These are phyloP conservation scores for Phoxinus phoxinus DNA, from an alignment of 2,113 vertebrate genomes.

Conservation along the genomic window DNA sequence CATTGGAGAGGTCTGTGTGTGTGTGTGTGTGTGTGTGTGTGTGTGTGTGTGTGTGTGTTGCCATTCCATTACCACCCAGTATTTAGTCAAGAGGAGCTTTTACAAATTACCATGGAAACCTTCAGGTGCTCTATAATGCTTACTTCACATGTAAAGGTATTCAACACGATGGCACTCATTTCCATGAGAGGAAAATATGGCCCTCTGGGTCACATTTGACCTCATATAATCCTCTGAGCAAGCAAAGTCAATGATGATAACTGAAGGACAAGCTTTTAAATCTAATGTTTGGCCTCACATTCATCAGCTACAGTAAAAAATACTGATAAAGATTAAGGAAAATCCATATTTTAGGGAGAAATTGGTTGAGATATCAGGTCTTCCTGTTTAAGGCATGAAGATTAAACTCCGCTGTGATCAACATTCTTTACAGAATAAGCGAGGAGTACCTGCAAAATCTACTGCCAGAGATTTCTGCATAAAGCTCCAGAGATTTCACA, in stretches of 20 bases:
- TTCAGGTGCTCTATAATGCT: slow-evolving; percentile 17
- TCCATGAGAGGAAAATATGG: slow-evolving; percentile 12
- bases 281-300: slow-evolving; percentile 16
- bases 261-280: slow-evolving; percentile 49
- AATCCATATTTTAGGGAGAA: slow-evolving; percentile 7
- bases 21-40: neutral
- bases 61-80: neutral
- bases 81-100: slow-evolving; percentile 20
- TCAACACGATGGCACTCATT: neutral
- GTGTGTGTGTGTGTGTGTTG: neutral
- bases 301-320: slow-evolving; percentile 2
- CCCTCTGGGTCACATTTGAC: slow-evolving; percentile 51
- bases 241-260: slow-evolving; percentile 40
- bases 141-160: neutral
- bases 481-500: neutral
- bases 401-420: slow-evolving; percentile 1
- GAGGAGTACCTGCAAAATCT: slow-evolving; percentile 23
- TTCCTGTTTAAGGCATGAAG: slow-evolving; percentile 6
- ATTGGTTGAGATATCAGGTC: slow-evolving; percentile 13
- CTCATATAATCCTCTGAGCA: slow-evolving; percentile 47
- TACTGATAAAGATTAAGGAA: neutral
- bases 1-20: neutral
- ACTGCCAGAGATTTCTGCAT: neutral
- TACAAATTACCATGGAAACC: slow-evolving; percentile 5
- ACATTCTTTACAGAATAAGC: neutral